Conservation (phyloP, 2,888 invertebrate species). For the Archips xylosteana region DNA sequence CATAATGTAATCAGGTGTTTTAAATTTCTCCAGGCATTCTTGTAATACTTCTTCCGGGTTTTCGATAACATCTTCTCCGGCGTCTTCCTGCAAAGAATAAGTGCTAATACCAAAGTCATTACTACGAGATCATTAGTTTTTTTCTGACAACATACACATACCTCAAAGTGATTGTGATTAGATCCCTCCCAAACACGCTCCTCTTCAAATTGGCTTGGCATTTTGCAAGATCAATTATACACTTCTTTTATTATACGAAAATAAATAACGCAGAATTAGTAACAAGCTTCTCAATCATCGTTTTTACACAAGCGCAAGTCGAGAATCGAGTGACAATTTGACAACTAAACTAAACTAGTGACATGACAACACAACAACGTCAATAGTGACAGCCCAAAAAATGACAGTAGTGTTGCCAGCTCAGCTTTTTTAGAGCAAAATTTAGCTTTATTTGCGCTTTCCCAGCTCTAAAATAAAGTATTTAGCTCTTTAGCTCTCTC, state of each 20-base stretch:
- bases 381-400: too few species aligned
- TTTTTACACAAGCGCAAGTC: too few species aligned
- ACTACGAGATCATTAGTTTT: slow-evolving; percentile 12
- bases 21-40: slow-evolving; percentile 96
- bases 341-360: too few species aligned
- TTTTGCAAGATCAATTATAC: slow-evolving; percentile 45
- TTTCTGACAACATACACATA: slow-evolving; percentile 52
- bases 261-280: neutral
- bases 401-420: too few species aligned
- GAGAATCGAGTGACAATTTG: too few species aligned
- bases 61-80: slow-evolving; percentile 90
- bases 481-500: too few species aligned
- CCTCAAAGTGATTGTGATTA: slow-evolving; percentile 86
- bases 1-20: slow-evolving; percentile 98
- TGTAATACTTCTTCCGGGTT: slow-evolving; percentile 95
- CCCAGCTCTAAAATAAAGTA: too few species aligned
- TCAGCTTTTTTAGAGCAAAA: too few species aligned
- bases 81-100: slow-evolving; percentile 81
- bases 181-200: slow-evolving; percentile 87
- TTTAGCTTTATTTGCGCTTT: too few species aligned
- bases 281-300: too few species aligned
- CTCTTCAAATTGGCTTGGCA: slow-evolving; percentile 86
- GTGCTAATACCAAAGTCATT: neutral
- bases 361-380: too few species aligned
- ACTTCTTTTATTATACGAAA: neutral